Base-by-base conservation (phyloP, 2,888 invertebrate genomes). In the Molanna angustata region DNA sequence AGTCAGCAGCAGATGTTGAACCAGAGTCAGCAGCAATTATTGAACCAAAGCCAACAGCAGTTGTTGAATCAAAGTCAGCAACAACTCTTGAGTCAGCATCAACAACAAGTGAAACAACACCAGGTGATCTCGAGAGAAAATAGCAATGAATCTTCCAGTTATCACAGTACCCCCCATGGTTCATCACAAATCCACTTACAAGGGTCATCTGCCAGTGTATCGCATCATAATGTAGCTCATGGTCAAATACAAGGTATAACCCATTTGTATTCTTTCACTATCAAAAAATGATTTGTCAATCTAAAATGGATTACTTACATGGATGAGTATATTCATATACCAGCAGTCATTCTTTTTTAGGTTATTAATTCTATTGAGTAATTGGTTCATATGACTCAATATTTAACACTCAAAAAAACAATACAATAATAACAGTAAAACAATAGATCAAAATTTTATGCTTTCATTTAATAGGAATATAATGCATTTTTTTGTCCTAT, bases 111-210 rank as follows among this genome's bases (percentile, higher is more conserved):
- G 6, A 54, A 50, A 35, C 76, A 76, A 61, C 59, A 59, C 44
- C 47, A 57, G 47, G 48, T 55, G 9, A 16, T 59, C 4, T 43
- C 55, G 3, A 47, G 57, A 33, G 55, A 57, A 22, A 55, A 53
- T 22, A 59, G 59, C 47, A 54, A 22, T 21, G 59, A 59, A 7
- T 64, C 76, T 49, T 71, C 76, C 2, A 39, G 72, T 73, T 31
- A 40, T 18, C 49, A 43, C 17, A 20, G 49, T n/a, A 63, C 75
- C 49, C 71, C 76, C 14, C 66, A 75, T 61, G 74, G 74, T 52
- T 64, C 76, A 18, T 71, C 73, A 18, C 70, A 74, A 4, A 65
- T 72, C 42, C 64, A 74, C 20, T 72, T 73, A 56, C 69, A 74
- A 2, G 70, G 74, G 7, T 73, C 76, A 1, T 72, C 75, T 4